Percentiles rank a stretch among this genome's conserved stretches.
phyloP scores from a whole-genome alignment of 2,797 vertebrate species.

The Jordanella pulchra region DNA sequence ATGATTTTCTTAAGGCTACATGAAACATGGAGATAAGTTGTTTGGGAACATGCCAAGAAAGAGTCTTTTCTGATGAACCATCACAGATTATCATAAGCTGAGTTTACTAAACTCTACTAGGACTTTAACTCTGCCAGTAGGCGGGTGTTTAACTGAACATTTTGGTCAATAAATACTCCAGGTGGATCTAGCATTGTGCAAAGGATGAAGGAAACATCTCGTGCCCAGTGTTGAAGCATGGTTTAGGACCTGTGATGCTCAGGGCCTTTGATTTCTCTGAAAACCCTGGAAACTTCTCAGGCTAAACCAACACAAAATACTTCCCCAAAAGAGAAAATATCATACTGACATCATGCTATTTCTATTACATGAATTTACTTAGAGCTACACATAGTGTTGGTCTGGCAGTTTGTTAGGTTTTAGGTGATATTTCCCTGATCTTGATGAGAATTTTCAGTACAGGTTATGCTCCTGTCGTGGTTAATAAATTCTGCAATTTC shows the following conservation, averaged over 20 bases:
- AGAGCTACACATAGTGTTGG: not conserved
- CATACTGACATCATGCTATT: not conserved
- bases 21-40: not conserved
- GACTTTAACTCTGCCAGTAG: not conserved
- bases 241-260: not conserved
- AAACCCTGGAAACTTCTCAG: not conserved
- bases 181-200: not conserved
- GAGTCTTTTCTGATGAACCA: too few relatives aligned
- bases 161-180: not conserved
- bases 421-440: too few relatives aligned
- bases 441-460: too few relatives aligned
- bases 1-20: not conserved
- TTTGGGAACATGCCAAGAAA: too few relatives aligned
- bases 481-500: not conserved
- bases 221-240: not conserved
- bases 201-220: not conserved
- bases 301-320: not conserved
- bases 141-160: not conserved
- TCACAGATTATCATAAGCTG: not conserved
- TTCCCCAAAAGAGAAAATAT: not conserved
- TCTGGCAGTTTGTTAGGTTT: not conserved
- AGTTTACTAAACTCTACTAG: not conserved
- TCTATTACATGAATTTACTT: not conserved
- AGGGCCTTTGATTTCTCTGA: not conserved
- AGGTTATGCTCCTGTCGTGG: too few relatives aligned